Evolutionary conservation across 2,797 vertebrate genomes (phyloP), one percentile per base, ranked within the genome.

Genomic region (Enteromius argenteus): DNA sequence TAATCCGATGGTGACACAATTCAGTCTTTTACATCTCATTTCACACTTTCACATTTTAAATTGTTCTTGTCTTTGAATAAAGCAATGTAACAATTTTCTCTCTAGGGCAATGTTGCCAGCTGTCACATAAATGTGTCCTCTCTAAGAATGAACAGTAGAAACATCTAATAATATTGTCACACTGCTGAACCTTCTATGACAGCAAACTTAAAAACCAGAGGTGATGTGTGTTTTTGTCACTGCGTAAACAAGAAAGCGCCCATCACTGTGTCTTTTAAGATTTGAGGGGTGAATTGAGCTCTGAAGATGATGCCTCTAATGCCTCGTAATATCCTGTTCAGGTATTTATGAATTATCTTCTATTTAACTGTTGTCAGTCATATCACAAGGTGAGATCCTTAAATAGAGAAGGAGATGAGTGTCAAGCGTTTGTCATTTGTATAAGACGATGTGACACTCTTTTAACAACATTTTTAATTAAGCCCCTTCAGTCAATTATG

Each of bases 81-180:
- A 72, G 39, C 13, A 62, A 73, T 62, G 21, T 46, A 46, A 81
- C 4, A 17, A 73, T 37, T 64, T 73, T 64, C 56, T 81, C 69
- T 73, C 13, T 66, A 19, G 58, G 60, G 46, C 60, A 75, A 44
- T 42, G 46, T 32, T 75, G 42, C 39, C 39, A 35, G 53, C 58
- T 75, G 60, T 75, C 80, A 82, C 69, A 37, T 67, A 23, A 82
- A 82, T 17, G 9, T 23, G 19, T 49, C 69, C 56, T 81, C 30
- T 23, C 15, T 64, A 49, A 73, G 44, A 82, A 23, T 75, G 46
- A 74, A 49, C 32, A 51, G 21, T 27, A 42, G 46, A 75, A 42
- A 37, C 35, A 56, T 66, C 15, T 83, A 67, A 67, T 53, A 66
- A n/a, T 62, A 56, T 53, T 1, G 4, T 30, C 30, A 66, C 30